Conservation (phyloP, 2,797 vertebrate genomes). For the Myotis myotis region DNA sequence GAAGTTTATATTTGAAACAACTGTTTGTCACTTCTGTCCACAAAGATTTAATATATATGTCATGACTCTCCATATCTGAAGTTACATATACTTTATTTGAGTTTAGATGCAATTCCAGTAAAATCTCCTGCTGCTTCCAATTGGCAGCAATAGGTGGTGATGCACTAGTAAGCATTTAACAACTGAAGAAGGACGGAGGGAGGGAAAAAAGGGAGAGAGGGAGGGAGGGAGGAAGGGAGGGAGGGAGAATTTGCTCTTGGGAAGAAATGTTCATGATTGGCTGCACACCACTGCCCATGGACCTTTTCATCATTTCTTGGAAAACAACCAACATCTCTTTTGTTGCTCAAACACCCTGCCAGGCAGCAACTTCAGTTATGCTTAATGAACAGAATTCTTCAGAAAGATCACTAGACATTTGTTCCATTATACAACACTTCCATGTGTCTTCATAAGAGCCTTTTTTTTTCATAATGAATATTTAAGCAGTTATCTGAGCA, state of each 20-base stretch:
- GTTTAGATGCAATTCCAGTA: not conserved
- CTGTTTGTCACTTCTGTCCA: not conserved
- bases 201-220: no score
- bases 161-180: not conserved
- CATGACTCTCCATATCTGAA: not conserved
- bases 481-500: not conserved
- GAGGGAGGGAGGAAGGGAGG: rapidly evolving
- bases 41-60: not conserved
- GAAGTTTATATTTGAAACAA: not conserved
- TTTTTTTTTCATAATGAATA: not conserved
- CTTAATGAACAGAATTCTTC: not conserved
- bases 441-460: not conserved
- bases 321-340: not conserved
- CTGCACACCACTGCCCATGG: not conserved
- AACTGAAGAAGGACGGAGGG: no score
- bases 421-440: not conserved
- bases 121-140: not conserved
- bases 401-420: not conserved
- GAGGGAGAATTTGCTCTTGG: not conserved
- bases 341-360: not conserved
- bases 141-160: not conserved
- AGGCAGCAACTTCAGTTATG: not conserved
- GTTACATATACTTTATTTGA: not conserved
- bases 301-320: not conserved
- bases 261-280: not conserved